phyloP scores from a whole-genome alignment of 2,113 vertebrate species.

The Pyrgilauda ruficollis region DNA sequence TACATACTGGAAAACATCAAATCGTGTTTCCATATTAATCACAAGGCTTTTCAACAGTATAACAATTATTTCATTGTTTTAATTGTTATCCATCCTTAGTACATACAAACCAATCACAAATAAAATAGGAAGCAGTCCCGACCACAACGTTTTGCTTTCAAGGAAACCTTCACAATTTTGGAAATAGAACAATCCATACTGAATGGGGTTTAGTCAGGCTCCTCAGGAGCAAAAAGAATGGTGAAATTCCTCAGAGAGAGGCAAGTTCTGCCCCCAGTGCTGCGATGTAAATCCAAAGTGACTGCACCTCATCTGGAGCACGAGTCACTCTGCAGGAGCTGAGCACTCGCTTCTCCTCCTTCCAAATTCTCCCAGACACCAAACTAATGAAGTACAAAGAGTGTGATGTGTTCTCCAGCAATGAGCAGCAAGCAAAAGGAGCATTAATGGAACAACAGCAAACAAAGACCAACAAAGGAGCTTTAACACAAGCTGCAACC shows the following conservation, averaged over 20 bases:
- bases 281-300: not conserved
- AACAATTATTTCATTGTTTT: not conserved
- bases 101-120: not conserved
- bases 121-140: not conserved
- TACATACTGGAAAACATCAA: not conserved
- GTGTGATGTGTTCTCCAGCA: not conserved
- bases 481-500: not conserved
- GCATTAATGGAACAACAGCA: not conserved
- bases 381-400: not conserved
- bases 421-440: not conserved
- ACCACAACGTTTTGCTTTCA: not conserved
- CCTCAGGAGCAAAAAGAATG: not conserved
- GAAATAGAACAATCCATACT: not conserved
- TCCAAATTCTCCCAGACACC: not conserved
- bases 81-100: not conserved
- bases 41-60: not conserved
- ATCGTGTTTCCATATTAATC: not conserved
- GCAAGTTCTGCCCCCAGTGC: not conserved
- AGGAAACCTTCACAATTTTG: not conserved
- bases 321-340: not conserved
- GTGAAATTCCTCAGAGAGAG: not conserved
- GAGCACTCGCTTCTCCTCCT: not conserved
- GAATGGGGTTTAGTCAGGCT: not conserved
- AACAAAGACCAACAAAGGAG: not conserved
- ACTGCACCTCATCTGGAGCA: not conserved